Evolutionary conservation across 2,113 vertebrate genomes (phyloP).

Genomic region (Myrmophylax atrothorax): DNA sequence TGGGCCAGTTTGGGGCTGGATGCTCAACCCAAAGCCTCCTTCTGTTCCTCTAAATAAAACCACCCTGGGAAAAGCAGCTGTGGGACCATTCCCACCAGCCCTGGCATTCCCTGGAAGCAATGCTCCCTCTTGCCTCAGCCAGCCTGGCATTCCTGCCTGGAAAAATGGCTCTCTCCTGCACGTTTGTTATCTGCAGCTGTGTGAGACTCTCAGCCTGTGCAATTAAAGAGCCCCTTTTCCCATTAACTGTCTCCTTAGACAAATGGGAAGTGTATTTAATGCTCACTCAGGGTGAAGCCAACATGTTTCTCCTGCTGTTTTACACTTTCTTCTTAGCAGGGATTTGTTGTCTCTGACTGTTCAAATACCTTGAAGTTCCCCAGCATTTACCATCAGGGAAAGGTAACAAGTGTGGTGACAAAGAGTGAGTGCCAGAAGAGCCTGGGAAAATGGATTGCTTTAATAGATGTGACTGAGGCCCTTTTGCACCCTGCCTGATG

Average conservation of each 20-base stretch:
- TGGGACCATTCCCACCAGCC: background rate
- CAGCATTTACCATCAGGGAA: slow-evolving; percentile 33
- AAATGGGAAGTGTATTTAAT: slow-evolving; percentile 67
- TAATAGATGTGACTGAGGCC: slow-evolving; percentile 46
- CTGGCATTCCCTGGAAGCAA: background rate
- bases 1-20: background rate
- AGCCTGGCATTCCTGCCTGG: background rate
- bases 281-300: slow-evolving; percentile 53
- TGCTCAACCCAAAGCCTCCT: background rate
- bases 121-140: background rate
- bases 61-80: rapidly evolving
- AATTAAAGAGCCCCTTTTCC: slow-evolving; percentile 49
- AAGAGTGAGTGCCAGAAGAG: slow-evolving; percentile 50
- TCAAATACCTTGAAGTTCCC: slow-evolving; percentile 43
- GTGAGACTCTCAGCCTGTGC: slow-evolving; percentile 38
- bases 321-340: slow-evolving; percentile 53
- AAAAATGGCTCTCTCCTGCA: slow-evolving; percentile 30
- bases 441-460: slow-evolving; percentile 55
- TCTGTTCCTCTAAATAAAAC: background rate
- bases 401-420: slow-evolving; percentile 61
- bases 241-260: slow-evolving; percentile 66
- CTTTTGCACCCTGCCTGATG: background rate
- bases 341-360: slow-evolving; percentile 59
- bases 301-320: slow-evolving; percentile 65
- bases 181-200: slow-evolving; percentile 47